These are phyloP conservation scores for Chiroxiphia lanceolata DNA, from an alignment of 2,797 vertebrate genomes.

Conservation along the genomic window DNA sequence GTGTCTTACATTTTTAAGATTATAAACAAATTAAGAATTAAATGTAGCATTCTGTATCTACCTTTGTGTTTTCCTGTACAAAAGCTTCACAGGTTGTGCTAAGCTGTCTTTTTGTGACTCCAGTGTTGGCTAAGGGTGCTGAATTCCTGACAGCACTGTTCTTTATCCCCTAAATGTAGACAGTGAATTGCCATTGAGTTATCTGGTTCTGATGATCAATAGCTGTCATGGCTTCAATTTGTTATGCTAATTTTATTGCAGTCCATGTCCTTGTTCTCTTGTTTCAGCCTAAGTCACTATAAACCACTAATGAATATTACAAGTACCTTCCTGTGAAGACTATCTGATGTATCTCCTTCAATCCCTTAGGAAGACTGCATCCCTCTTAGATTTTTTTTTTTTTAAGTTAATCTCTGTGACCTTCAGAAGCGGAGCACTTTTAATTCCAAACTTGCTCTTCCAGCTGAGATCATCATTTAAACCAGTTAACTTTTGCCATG, in stretches of 20 bases:
- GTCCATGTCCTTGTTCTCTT: neutral
- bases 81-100: neutral
- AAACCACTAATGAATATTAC: slow-evolving; percentile 39
- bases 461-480: neutral
- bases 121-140: neutral
- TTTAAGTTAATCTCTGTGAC: neutral
- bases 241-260: slow-evolving; percentile 45
- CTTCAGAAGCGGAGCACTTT: neutral
- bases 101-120: neutral
- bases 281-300: neutral
- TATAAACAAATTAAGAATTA: neutral
- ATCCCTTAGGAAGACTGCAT: neutral
- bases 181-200: neutral
- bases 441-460: neutral
- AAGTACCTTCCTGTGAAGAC: neutral
- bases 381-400: neutral
- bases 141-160: neutral
- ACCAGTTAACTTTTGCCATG: neutral
- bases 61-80: neutral
- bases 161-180: neutral
- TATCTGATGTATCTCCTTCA: neutral
- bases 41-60: neutral
- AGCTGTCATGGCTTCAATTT: slow-evolving; percentile 30
- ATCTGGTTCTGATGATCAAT: neutral
- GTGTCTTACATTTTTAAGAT: neutral